These are phyloP conservation scores for Arothron firmamentum DNA, from an alignment of 2,113 vertebrate species.

Conservation along the genomic window DNA sequence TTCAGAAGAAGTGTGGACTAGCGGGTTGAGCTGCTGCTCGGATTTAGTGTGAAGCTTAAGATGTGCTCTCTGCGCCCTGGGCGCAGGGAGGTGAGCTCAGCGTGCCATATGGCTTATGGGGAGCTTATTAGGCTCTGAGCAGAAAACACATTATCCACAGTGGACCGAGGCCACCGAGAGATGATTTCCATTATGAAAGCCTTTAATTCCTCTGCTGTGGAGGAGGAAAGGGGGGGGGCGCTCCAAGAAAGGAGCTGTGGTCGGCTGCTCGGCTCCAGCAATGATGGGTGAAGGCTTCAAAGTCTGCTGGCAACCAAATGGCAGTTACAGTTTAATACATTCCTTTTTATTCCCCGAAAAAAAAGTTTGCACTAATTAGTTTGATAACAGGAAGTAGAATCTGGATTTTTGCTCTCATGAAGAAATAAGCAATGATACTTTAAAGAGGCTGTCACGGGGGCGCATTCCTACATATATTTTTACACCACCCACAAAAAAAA, in stretches of 20 bases:
- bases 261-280: not conserved
- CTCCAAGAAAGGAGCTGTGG: constrained; percentile 20
- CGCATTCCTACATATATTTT: not conserved
- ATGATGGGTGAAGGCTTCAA: constrained; percentile 5
- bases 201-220: constrained; percentile 47
- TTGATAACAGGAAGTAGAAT: constrained; percentile 7
- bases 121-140: constrained; percentile 57
- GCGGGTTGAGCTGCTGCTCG: constrained; percentile 22
- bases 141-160: constrained; percentile 62
- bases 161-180: constrained; percentile 43
- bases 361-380: constrained; percentile 4
- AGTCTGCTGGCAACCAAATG: not conserved
- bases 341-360: constrained; percentile 1
- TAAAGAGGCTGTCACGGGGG: not conserved
- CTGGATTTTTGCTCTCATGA: not conserved
- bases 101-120: constrained; percentile 47
- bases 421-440: not conserved
- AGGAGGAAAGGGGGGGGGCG: constrained; percentile 5
- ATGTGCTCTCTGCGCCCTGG: constrained; percentile 28
- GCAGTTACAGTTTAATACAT: not conserved
- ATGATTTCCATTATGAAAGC: constrained; percentile 54
- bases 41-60: constrained; percentile 34
- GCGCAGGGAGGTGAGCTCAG: constrained; percentile 41
- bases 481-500: not conserved
- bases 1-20: constrained; percentile 18